Conservation (phyloP, 2,797 vertebrate species). For the Mus caroli region DNA sequence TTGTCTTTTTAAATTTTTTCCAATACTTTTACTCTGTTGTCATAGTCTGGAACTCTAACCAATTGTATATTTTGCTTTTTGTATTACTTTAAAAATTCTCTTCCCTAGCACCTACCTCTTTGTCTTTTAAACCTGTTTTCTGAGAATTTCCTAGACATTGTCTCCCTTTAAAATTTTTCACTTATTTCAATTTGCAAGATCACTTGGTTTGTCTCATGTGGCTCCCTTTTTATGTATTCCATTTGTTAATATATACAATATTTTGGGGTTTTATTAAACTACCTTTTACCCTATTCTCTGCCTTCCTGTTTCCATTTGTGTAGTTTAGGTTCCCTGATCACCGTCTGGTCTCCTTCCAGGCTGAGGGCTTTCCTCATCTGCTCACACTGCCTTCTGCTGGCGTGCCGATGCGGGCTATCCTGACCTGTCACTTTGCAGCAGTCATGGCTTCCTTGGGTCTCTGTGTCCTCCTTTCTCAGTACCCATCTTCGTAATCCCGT, state of each 20-base stretch:
- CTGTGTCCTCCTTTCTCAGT: background rate
- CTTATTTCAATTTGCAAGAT: conserved; percentile 45
- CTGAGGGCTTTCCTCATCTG: background rate
- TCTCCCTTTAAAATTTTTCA: conserved; percentile 32
- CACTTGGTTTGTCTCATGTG: background rate
- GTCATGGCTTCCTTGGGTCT: background rate
- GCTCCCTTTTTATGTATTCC: background rate
- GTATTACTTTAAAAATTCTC: background rate
- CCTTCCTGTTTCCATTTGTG: background rate
- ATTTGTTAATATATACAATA: background rate
- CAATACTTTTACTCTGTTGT: background rate
- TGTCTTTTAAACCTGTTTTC: conserved; percentile 48
- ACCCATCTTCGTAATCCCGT: too few species aligned
- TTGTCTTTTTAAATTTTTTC: background rate
- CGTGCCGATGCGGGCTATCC: background rate
- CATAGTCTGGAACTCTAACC: conserved; percentile 18
- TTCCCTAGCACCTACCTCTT: background rate
- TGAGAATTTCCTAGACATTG: conserved; percentile 6
- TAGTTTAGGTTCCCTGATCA: background rate
- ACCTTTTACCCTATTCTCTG: background rate
- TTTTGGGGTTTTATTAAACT: conserved; percentile 18
- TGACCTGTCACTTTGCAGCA: background rate
- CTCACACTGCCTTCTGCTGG: background rate
- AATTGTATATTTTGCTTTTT: conserved; percentile 7
- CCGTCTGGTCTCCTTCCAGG: background rate